Evolutionary conservation across 1,140 invertebrate species (phyloP).

Genomic region (Dryas iulia): DNA sequence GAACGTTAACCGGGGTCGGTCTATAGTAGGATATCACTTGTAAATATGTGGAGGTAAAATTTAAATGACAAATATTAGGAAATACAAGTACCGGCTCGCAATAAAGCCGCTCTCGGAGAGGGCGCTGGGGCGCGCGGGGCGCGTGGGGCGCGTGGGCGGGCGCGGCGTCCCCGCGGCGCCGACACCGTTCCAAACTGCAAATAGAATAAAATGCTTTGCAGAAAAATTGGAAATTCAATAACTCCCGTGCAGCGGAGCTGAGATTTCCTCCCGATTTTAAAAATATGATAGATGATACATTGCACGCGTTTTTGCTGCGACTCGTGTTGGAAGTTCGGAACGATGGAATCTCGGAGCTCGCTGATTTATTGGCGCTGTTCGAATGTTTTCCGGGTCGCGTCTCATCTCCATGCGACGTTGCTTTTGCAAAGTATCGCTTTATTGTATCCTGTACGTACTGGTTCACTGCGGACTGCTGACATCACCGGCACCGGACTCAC

Average conservation of each 20-base stretch:
- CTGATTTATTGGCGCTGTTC: conserved; percentile 13
- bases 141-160: not conserved
- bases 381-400: conserved; percentile 1
- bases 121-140: not conserved
- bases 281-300: conserved; percentile 48
- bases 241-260: conserved; percentile 32
- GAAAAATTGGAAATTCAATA: conserved; percentile 55
- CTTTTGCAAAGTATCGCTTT: not conserved
- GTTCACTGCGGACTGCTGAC: not conserved
- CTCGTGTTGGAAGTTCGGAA: conserved; percentile 11
- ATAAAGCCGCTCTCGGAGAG: not conserved
- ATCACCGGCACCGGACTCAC: not conserved
- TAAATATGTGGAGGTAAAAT: too few species aligned
- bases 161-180: conserved; percentile 23
- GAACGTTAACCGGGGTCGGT: too few species aligned
- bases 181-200: conserved; percentile 30
- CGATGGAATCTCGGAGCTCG: conserved; percentile 2
- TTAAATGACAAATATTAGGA: not conserved
- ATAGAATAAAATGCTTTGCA: conserved; percentile 42
- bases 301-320: conserved; percentile 15
- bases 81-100: not conserved
- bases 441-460: not conserved
- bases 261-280: conserved; percentile 41
- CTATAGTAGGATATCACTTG: not conserved
- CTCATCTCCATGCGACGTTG: conserved; percentile 8